Percentiles rank a stretch among this genome's conserved stretches.
Evolutionary conservation across 2,888 invertebrate genomes (phyloP).

Genomic region (Pterobdella sp.): DNA sequence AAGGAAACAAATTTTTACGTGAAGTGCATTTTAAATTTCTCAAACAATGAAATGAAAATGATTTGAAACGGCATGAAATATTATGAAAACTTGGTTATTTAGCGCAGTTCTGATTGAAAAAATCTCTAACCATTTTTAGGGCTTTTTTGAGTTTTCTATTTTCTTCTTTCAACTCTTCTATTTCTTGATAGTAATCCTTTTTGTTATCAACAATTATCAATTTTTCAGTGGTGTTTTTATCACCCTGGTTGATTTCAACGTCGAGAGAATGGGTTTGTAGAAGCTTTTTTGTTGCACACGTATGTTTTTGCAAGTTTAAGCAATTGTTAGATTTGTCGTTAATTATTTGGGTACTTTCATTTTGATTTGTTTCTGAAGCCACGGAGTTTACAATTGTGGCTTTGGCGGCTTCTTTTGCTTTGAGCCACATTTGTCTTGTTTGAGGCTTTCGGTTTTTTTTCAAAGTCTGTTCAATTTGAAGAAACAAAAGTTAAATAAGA

Average conservation of each 20-base stretch:
- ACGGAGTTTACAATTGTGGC: constrained; percentile 12
- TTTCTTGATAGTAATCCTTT: constrained; percentile 19
- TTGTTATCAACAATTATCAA: background rate
- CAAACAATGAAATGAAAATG: background rate
- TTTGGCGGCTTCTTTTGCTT: constrained; percentile 31
- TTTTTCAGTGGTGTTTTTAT: constrained; percentile 14
- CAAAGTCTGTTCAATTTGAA: constrained; percentile 32
- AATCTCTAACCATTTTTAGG: constrained; percentile 33
- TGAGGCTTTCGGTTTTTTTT: constrained; percentile 38
- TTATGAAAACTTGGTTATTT: no score
- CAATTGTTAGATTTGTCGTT: constrained; percentile 24
- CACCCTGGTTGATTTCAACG: background rate
- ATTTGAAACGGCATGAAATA: background rate
- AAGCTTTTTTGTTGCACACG: constrained; percentile 22
- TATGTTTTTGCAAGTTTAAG: constrained; percentile 14
- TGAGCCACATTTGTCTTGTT: constrained; percentile 37
- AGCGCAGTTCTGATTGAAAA: no score
- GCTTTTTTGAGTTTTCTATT: constrained; percentile 33
- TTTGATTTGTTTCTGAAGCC: background rate
- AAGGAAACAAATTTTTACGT: background rate
- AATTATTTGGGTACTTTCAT: background rate
- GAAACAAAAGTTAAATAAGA: background rate
- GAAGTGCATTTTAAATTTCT: background rate
- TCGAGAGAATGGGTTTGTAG: background rate
- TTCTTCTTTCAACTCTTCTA: constrained; percentile 35